Evolutionary conservation across 2,113 vertebrate species (phyloP).

Genomic region (Laticauda laticaudata): DNA sequence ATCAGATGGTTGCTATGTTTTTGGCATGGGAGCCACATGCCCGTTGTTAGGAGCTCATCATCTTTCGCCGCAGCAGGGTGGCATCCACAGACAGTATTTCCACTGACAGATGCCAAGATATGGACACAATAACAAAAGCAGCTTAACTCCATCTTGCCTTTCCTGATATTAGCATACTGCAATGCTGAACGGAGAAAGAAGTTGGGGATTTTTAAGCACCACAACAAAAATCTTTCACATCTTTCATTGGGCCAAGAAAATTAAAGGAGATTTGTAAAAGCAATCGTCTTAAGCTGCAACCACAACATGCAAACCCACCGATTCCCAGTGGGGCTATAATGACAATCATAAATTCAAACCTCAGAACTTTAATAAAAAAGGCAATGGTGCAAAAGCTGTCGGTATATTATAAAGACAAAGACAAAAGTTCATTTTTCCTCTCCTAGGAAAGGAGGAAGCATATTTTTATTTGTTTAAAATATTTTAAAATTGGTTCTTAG

Average conservation of each 20-base stretch:
- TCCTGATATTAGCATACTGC: slow-evolving; percentile 42
- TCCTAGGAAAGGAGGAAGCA: neutral
- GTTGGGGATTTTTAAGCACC: neutral
- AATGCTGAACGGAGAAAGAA: slow-evolving; percentile 43
- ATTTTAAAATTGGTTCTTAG: neutral
- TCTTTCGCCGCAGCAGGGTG: slow-evolving; percentile 78
- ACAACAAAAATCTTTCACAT: neutral
- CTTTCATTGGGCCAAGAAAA: slow-evolving; percentile 27
- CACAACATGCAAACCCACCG: slow-evolving; percentile 43
- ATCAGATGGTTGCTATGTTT: slow-evolving; percentile 90
- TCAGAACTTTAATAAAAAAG: slow-evolving; percentile 88
- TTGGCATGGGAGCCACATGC: slow-evolving; percentile 76
- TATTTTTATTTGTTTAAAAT: neutral
- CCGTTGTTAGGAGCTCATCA: slow-evolving; percentile 71
- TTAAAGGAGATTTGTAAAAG: slow-evolving; percentile 44
- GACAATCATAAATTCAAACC: slow-evolving; percentile 76
- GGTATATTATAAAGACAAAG: slow-evolving; percentile 80
- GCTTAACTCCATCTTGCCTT: slow-evolving; percentile 41
- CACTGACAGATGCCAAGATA: slow-evolving; percentile 85
- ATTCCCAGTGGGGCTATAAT: slow-evolving; percentile 59
- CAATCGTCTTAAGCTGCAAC: slow-evolving; percentile 68
- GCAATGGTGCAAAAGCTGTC: slow-evolving; percentile 84
- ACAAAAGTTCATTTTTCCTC: slow-evolving; percentile 48
- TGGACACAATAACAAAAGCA: slow-evolving; percentile 48
- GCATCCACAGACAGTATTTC: slow-evolving; percentile 64